Evolutionary conservation across 2,113 vertebrate species (phyloP), one percentile per base, ranked within the genome.

Genomic region (Plestiodon gilberti): DNA sequence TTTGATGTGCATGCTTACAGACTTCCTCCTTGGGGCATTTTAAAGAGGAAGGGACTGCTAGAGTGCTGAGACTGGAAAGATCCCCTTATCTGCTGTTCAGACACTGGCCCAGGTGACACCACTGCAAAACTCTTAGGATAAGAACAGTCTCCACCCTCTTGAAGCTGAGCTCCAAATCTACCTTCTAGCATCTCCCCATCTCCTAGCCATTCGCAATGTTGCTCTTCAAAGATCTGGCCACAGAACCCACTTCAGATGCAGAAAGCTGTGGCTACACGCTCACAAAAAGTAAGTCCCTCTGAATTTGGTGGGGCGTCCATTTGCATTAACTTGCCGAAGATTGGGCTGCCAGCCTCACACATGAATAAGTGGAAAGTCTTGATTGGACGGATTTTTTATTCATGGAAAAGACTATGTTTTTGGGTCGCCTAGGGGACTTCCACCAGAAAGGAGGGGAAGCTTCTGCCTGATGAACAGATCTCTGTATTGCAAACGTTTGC

Each of bases 31-130:
- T 10, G 1, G 83, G 57, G 30, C 0, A 84, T 78, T 30, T 87
- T 88, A 48, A 89, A 94, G 78, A 92, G 90, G 92, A 95, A 94
- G 93, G 83, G 88, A 86, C 89, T 71, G 77, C 25, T 64, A 78
- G 40, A 76, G 77, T 85, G 86, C 78, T 82, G 65, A 52, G 70
- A 3, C 81, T 85, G 85, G 75, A 90, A 90, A 92, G 28, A 83
- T 86, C 84, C 79, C 52, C 89, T 94, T 70, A 70, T 88, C 79
- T 87, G 64, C 64, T 78, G 64, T 81, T 67, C 87, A 43, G 43
- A 1, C 77, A 83, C 14, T 87, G 79, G 43, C 65, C 61, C 77
- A 81, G 86, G 83, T 78, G 78, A 82, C 6, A 80, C 40, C 3
- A 59, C 79, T 78, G 78, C 28, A 80, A 90, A 40, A 84, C 25